Evolutionary conservation across 2,113 vertebrate species (phyloP).

Genomic region (Gavialis gangeticus): DNA sequence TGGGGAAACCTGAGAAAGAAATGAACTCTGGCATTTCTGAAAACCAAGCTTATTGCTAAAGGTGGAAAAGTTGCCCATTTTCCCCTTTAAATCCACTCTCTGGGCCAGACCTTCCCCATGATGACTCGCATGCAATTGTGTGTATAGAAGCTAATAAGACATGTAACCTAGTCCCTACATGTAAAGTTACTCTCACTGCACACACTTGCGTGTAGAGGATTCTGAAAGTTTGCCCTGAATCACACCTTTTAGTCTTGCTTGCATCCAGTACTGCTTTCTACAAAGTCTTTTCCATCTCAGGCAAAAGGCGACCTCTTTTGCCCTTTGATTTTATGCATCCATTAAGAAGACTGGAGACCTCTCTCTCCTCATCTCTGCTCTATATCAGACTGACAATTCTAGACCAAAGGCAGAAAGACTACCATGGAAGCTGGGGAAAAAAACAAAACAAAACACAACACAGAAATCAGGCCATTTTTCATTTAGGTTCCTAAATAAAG

Average conservation of each 20-base stretch:
- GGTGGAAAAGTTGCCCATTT: background rate
- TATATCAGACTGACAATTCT: background rate
- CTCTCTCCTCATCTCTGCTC: background rate
- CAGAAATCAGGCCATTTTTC: background rate
- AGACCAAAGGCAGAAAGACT: background rate
- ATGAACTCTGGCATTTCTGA: background rate
- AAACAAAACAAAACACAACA: background rate
- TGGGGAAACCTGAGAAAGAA: background rate
- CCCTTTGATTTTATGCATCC: background rate
- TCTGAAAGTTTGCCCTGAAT: background rate
- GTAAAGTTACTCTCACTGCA: background rate
- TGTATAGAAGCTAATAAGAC: background rate
- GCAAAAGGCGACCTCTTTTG: background rate
- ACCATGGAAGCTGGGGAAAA: background rate
- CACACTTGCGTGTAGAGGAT: background rate
- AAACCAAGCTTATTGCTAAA: background rate
- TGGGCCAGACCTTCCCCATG: background rate
- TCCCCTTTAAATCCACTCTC: background rate
- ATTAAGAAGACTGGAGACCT: background rate
- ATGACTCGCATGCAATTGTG: background rate
- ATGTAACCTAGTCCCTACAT: background rate
- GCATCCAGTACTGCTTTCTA: background rate
- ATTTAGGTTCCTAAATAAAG: background rate
- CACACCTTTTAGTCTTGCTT: background rate
- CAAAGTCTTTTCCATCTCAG: background rate